Evolutionary conservation across 2,888 invertebrate genomes (phyloP), one percentile per base, ranked within the genome.

Genomic region (Alviniconcha strummeri): DNA sequence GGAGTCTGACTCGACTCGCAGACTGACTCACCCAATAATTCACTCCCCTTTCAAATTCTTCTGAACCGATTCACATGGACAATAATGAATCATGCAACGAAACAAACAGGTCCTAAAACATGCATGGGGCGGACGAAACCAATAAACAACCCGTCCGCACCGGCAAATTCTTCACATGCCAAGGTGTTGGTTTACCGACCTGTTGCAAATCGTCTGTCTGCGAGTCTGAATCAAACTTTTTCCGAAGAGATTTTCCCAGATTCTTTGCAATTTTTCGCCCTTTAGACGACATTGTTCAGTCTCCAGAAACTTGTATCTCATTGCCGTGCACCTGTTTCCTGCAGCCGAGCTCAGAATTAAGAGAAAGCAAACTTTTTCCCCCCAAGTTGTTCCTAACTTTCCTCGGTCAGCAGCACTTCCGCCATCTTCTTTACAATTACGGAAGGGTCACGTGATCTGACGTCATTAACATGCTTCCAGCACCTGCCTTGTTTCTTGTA

Each of bases 161-260:
- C 52, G 64, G 64, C 64, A 69, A 82, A 82, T 82, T 82, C 82
- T 82, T 82, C 67, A 82, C 67, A 82, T 82, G 76, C 82, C 82
- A 82, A 69, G 57, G 78, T 75, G 75, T 85, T 80, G 79, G 82
- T 74, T 57, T 67, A 85, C 80, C 78, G 85, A 84, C 86, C 86
- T 87, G 85, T 83, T 87, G 82, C 74, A 86, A 84, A 75, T 86
- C 86, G 81, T 84, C 80, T 52, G 81, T 81, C 69, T 86, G 84
- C 57, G 84, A 80, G 80, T 86, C 86, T 54, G 77, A 82, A 57
- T 85, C 85, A 82, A 87, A 85, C 86, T 86, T 87, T 83, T 83
- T 87, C 82, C 86, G 85, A 83, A 87, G 79, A 52, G 87, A 87
- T 81, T 86, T 86, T 71, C 87, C 87, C 76, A 86, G 83, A 64